Evolutionary conservation across 2,888 invertebrate species (phyloP).

Genomic region (Sthenelais limicola): DNA sequence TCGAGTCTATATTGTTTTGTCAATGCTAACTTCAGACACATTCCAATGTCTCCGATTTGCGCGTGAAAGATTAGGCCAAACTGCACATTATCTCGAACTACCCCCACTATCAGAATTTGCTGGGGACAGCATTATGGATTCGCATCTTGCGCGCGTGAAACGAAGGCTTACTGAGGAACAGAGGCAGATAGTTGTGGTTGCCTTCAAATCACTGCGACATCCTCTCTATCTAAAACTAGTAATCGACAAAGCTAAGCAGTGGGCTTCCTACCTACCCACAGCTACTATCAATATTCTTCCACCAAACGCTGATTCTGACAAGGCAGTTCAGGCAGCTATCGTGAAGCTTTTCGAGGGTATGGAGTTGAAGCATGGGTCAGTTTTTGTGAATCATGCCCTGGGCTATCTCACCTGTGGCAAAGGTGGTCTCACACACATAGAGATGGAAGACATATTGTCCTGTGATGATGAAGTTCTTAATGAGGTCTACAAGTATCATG

Average conservation of each 20-base stretch:
- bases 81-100: slow-evolving; percentile 40
- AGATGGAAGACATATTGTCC: slow-evolving; percentile 53
- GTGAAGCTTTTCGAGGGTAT: slow-evolving; percentile 48
- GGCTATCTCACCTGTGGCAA: slow-evolving; percentile 53
- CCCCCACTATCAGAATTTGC: slow-evolving; percentile 35
- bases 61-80: neutral
- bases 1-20: slow-evolving; percentile 48
- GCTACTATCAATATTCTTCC: slow-evolving; percentile 6
- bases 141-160: slow-evolving; percentile 24
- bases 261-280: slow-evolving; percentile 51
- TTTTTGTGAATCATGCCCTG: slow-evolving; percentile 49
- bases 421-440: slow-evolving; percentile 51
- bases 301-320: neutral
- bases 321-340: slow-evolving; percentile 48
- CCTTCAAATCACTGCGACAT: slow-evolving; percentile 43
- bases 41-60: slow-evolving; percentile 40
- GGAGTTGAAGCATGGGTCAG: slow-evolving; percentile 50
- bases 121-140: slow-evolving; percentile 45
- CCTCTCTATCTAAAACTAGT: slow-evolving; percentile 55
- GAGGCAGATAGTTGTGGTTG: slow-evolving; percentile 38
- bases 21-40: slow-evolving; percentile 42
- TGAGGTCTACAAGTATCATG: slow-evolving; percentile 55
- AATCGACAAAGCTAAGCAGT: slow-evolving; percentile 48
- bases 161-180: slow-evolving; percentile 47
- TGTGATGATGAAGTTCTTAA: slow-evolving; percentile 53